Base-by-base conservation (phyloP, 2,888 invertebrate genomes). In the Acronicta aceris region DNA sequence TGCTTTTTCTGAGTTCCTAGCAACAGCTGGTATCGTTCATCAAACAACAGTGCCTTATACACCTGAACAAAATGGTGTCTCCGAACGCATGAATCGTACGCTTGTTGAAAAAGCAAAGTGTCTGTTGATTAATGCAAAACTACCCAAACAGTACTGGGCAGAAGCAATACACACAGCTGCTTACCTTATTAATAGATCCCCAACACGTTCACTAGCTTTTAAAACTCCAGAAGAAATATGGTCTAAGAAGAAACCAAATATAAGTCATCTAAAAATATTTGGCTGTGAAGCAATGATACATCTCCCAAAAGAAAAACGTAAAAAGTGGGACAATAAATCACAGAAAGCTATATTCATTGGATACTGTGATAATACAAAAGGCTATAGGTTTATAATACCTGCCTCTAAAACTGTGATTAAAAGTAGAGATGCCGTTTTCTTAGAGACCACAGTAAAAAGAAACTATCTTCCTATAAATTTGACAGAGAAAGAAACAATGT, bases 311-410 rank as follows among this genome's bases (percentile, higher is more conserved):
- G 48, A 52, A 16, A 62, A 53, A 9, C 12, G 53, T 0, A 27
- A 30, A 8, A 57, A 62, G 10, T 62, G 53, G 49, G 53, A 62
- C 7, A 30, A n/a, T 1, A 62, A 62, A 25, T 45, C 62, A 40
- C 25, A 30, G n/a, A 41, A 62, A 27, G 38, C 40, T 13, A 54
- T 54, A 0, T 53, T 62, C 7, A 15, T 58, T 5, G 62, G 62
- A 0, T 62, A 62, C 15, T 58, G 57, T 47, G 56, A 61, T 2
- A 17, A 50, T 15, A 56, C 36, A 0, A 61, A 61, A 47, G 61
- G 55, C 1, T 53, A 49, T 13, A 17, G 57, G 5, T 47, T 62
- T n/a, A 41, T 62, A 10, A 33, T 47, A 21, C 57, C 57, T n/a
- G 12, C 5, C 0, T 10, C 49, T 6, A 10, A 17, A 16, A 43